Percentiles rank a stretch among this genome's conserved stretches.
These are phyloP conservation scores for Serrognathus titanus DNA, from an alignment of 2,888 invertebrate species.

Conservation along the genomic window DNA sequence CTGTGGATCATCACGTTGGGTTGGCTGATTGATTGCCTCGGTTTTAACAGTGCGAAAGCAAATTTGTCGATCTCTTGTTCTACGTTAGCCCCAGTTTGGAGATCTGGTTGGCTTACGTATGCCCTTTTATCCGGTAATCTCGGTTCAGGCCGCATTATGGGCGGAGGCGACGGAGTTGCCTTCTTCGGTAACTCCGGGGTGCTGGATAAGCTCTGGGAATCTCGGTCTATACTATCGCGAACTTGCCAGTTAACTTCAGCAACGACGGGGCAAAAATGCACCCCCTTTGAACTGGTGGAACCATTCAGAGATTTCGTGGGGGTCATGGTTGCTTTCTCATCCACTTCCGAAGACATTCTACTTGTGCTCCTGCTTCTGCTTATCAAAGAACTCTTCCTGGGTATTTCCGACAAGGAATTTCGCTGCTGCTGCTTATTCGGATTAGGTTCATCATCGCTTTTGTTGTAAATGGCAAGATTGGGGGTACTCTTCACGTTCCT, in stretches of 20 bases:
- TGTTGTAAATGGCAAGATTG: constrained; percentile 49
- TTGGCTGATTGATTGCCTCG: constrained; percentile 26
- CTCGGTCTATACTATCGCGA: constrained; percentile 33
- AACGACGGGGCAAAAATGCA: constrained; percentile 77
- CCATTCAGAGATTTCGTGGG: constrained; percentile 37
- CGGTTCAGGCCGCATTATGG: constrained; percentile 28
- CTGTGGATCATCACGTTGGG: constrained; percentile 25
- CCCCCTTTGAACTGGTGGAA: constrained; percentile 52
- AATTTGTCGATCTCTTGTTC: constrained; percentile 9
- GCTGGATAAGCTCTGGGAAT: constrained; percentile 41
- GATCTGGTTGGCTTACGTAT: constrained; percentile 41
- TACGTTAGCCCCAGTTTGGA: constrained; percentile 26
- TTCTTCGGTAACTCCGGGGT: constrained; percentile 37
- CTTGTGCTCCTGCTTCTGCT: constrained; percentile 45
- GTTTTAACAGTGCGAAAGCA: constrained; percentile 24
- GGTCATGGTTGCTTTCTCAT: constrained; percentile 36
- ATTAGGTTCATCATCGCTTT: constrained; percentile 18
- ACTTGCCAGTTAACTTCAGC: constrained; percentile 75
- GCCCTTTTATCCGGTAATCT: constrained; percentile 24
- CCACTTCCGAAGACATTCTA: constrained; percentile 41
- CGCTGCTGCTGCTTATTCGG: not conserved
- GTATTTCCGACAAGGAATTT: constrained; percentile 59
- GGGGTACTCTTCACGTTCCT: constrained; percentile 56
- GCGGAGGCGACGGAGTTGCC: not conserved
- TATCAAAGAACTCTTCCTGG: constrained; percentile 52